Base-by-base conservation (phyloP, 2,888 invertebrate genomes). In the Dorcus hopei region DNA sequence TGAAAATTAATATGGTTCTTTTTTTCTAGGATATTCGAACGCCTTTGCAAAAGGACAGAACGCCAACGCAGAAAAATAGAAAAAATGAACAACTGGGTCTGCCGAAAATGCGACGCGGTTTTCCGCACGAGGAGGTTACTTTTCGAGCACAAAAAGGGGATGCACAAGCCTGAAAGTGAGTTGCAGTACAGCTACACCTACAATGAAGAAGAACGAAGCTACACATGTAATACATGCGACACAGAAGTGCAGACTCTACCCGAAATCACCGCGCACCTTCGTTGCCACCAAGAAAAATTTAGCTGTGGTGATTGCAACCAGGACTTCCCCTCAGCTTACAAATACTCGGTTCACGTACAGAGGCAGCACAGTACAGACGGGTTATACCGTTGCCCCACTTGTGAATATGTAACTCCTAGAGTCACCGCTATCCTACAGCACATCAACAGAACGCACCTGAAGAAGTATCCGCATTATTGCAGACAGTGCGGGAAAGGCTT, bases 401-500 rank as follows among this genome's bases (percentile, higher is more conserved):
- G 77, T 59, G 60, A 65, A 4, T 75, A 73, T 42, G 67, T 63
- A 26, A 73, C 74, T 6, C 57, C 62, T 3, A 68, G 70, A 58
- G 64, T 72, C 9, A 72, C 71, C 4, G 65, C 70, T 1, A 66
- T 77, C 11, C 62, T 71, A 40, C 69, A 70, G 2, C 76, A 77
- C 61, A 70, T 76, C 3, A 75, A 77, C 54, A 66, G 69, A 7
- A 70, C 69, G 26, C 77, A 77, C 57, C 64, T 74, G 19, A 69
- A 73, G 26, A 74, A 76, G 51, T 77, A 80, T 62, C 79, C 79
- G 58, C 82, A 82, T 71, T 78, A 79, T 59, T 83, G 83, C 68
- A 79, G 80, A 50, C 79, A 79, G 7, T 83, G 83, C 68, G 80
- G 80, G 55, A 83, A 82, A 70, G 82, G 82, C 11, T 83, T 83